Base-by-base conservation (phyloP, 2,888 invertebrate species). In the Scaptomyza parva region DNA sequence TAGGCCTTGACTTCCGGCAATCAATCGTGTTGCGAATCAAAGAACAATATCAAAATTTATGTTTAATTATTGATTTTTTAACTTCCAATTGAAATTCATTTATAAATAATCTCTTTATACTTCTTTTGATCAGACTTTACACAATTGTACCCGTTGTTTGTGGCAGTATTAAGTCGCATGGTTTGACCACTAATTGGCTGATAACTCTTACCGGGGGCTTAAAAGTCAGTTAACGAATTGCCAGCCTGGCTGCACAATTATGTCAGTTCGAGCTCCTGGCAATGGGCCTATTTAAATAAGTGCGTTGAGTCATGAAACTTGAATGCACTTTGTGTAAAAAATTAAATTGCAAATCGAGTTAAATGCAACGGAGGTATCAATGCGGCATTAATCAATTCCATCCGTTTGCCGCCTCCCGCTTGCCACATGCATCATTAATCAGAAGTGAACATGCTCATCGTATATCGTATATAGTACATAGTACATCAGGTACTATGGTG, bases 341-440 rank as follows among this genome's bases (percentile, higher is more conserved):
- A n/a, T n/a, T n/a, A 7, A 26, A 62, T 30, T 41, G 18, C 52
- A 6, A 20, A 59, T 57, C 55, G 37, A 55, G 72, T 68, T 65
- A 44, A 71, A 58, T 55, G 58, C 8, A 2, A 35, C 41, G n/a
- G n/a, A 58, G 33, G 39, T 57, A 55, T 7, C 22, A 14, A 33
- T 28, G 58, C 7, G 2, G 44, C 41, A 62, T 61, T 58, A 55
- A 68, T 70, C 57, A 78, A 57, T 58, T 70, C 14, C 55, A 43
- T 20, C 26, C 22, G 28, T 6, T 35, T 30, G 48, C 26, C 22
- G 26, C 14, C 55, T 40, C 18, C 26, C 22, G 28, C 8, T 35
- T 30, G 48, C 26, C 22, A 22, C 18, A 47, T 57, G 60, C 65
- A 78, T 83, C 80, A 86, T 86, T 83, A 86, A 86, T 86, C 83